These are phyloP conservation scores for Notoglanidium macrostoma DNA, from an alignment of 2,797 vertebrate genomes.

Conservation along the genomic window DNA sequence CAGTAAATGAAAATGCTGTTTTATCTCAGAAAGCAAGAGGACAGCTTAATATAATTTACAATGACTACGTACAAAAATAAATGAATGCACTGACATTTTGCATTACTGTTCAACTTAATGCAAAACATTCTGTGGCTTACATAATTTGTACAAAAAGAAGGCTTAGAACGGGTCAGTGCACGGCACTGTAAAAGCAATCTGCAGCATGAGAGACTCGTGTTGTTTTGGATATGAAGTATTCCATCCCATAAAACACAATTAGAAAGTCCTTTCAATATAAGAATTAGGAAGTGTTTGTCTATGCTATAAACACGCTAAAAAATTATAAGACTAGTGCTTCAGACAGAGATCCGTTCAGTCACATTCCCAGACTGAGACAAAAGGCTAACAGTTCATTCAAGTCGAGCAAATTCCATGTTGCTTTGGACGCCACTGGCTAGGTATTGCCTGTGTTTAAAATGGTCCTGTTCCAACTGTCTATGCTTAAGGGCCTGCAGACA, in stretches of 20 bases:
- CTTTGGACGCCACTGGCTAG: slow-evolving; percentile 46
- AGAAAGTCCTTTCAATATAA: slow-evolving; percentile 5
- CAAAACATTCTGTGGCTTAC: slow-evolving; percentile 13
- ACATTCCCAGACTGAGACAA: slow-evolving; percentile 50
- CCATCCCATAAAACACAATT: slow-evolving; percentile 28
- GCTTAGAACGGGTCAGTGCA: slow-evolving; percentile 1
- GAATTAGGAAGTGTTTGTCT: slow-evolving; percentile 24
- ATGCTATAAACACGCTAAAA: slow-evolving; percentile 24
- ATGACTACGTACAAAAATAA: neutral
- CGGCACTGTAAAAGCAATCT: slow-evolving; percentile 14
- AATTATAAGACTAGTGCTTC: slow-evolving; percentile 15
- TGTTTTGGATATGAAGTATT: slow-evolving; percentile 15
- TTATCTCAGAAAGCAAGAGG: neutral
- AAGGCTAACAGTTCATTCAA: slow-evolving; percentile 34
- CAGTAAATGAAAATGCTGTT: neutral
- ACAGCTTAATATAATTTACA: slow-evolving; percentile 11
- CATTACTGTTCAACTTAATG: slow-evolving; percentile 3
- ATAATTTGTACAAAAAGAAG: slow-evolving; percentile 14
- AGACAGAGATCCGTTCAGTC: slow-evolving; percentile 17
- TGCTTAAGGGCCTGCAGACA: slow-evolving; percentile 46
- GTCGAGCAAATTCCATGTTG: slow-evolving; percentile 34
- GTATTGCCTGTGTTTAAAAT: slow-evolving; percentile 64
- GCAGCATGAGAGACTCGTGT: neutral
- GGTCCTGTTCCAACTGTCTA: slow-evolving; percentile 67
- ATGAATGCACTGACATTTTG: neutral